Evolutionary conservation across 2,797 vertebrate genomes (phyloP).

Genomic region (Eurystomus glaucurus): DNA sequence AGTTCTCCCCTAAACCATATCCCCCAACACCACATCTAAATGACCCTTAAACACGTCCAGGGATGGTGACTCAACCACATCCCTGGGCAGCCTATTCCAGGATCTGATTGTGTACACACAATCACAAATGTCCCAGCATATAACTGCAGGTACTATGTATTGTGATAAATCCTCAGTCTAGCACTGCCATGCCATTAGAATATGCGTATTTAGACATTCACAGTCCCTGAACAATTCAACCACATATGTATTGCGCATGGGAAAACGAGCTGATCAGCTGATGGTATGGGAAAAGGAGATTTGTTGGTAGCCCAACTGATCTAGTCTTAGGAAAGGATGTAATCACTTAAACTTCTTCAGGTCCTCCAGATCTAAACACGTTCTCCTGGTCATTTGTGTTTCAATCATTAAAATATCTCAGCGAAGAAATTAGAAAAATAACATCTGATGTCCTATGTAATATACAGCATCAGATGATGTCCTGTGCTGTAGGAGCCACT

Average conservation of each 20-base stretch:
- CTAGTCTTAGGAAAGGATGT: background rate
- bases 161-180: background rate
- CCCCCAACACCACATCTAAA: too few relatives aligned
- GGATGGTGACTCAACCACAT: too few relatives aligned
- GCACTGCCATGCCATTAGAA: accelerated
- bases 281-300: background rate
- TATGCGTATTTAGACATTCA: background rate
- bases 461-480: background rate
- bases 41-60: too few relatives aligned
- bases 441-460: background rate
- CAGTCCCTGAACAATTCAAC: background rate
- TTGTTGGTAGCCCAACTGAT: background rate
- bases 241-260: background rate
- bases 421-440: background rate
- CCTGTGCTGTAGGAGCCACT: background rate
- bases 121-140: background rate
- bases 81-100: too few relatives aligned
- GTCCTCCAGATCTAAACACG: background rate
- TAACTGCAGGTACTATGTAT: background rate
- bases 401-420: background rate
- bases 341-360: background rate
- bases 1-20: too few relatives aligned
- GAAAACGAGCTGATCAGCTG: background rate
- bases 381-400: background rate
- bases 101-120: background rate